Evolutionary conservation across 1,140 invertebrate genomes (phyloP).

Genomic region (Diabrotica virgifera): DNA sequence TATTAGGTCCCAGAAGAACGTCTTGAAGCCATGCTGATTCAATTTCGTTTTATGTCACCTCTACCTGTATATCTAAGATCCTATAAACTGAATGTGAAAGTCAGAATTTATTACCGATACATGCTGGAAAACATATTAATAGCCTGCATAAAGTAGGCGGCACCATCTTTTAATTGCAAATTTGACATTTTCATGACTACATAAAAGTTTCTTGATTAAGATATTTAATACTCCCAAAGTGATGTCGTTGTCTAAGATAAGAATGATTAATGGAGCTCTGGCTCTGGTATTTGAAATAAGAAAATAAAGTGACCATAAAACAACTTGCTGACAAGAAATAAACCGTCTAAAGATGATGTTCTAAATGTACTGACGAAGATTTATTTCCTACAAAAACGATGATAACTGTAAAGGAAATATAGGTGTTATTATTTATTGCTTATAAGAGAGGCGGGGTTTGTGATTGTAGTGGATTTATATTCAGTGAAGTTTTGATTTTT

Average conservation of each 20-base stretch:
- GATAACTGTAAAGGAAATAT: no score
- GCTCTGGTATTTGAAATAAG: not conserved
- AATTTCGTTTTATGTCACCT: not conserved
- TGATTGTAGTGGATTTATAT: no score
- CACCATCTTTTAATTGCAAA: conserved; percentile 16
- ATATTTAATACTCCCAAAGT: conserved; percentile 7
- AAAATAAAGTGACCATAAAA: conserved; percentile 6
- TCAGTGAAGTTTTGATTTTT: no score
- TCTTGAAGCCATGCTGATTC: not conserved
- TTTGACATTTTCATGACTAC: conserved; percentile 18
- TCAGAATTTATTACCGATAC: conserved; percentile 11
- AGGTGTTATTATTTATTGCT: no score
- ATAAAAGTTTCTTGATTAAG: conserved; percentile 16
- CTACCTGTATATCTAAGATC: not conserved
- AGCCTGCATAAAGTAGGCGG: conserved; percentile 13
- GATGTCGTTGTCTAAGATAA: conserved; percentile 3
- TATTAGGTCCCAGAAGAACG: not conserved
- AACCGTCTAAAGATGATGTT: not conserved
- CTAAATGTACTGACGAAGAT: not conserved
- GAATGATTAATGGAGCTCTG: conserved; percentile 8
- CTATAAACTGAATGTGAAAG: conserved; percentile 8
- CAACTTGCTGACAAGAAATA: not conserved
- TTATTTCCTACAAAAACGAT: not conserved
- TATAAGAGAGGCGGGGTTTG: no score
- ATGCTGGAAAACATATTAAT: conserved; percentile 15